Evolutionary conservation across 2,888 invertebrate genomes (phyloP).

Genomic region (Drosophila parthenogenetica): DNA sequence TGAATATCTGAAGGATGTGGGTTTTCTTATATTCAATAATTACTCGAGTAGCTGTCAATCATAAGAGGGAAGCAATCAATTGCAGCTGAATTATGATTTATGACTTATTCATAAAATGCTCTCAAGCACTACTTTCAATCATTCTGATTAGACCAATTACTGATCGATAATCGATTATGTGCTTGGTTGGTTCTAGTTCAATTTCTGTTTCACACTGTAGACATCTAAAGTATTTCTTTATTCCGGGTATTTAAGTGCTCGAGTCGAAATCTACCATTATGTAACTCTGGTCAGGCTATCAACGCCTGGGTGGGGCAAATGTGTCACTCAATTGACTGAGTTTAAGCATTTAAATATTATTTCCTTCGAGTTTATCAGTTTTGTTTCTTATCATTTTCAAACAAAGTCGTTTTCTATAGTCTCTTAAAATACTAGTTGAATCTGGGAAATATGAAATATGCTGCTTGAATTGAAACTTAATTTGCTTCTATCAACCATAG

Average conservation of each 20-base stretch:
- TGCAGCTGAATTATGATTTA: slow-evolving; percentile 69
- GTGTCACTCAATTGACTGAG: slow-evolving; percentile 24
- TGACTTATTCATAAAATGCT: slow-evolving; percentile 49
- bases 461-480: not conserved
- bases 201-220: slow-evolving; percentile 21
- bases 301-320: slow-evolving; percentile 30
- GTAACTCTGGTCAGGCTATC: slow-evolving; percentile 52
- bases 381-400: slow-evolving; percentile 29
- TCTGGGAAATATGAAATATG: not conserved
- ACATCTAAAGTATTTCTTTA: slow-evolving; percentile 25
- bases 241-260: slow-evolving; percentile 29
- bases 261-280: slow-evolving; percentile 53
- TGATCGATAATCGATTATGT: slow-evolving; percentile 22
- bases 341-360: slow-evolving; percentile 26
- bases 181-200: slow-evolving; percentile 37
- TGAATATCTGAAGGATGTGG: slow-evolving; percentile 26
- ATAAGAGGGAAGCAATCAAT: slow-evolving; percentile 45
- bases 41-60: slow-evolving; percentile 29
- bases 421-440: not conserved
- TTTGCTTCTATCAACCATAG: slow-evolving; percentile 33
- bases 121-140: slow-evolving; percentile 58
- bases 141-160: slow-evolving; percentile 60
- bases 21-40: slow-evolving; percentile 2
- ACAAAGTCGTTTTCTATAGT: too few species aligned
- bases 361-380: slow-evolving; percentile 22